These are phyloP conservation scores for Lycodopsis pacificus DNA, from an alignment of 2,797 vertebrate species.

Conservation along the genomic window DNA sequence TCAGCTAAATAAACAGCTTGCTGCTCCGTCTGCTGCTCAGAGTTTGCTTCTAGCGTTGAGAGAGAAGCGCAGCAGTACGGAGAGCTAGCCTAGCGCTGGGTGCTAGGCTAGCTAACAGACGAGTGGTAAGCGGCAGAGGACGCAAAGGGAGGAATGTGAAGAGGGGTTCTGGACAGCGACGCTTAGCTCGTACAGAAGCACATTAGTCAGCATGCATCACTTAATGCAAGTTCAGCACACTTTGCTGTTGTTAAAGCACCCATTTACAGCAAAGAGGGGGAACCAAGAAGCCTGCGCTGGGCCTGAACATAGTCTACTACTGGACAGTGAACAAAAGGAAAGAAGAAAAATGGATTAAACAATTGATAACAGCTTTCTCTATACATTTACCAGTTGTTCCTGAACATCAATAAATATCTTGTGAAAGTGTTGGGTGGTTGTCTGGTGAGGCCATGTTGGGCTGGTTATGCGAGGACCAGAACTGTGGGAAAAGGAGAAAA, in stretches of 20 bases:
- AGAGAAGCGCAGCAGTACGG: conserved; percentile 37
- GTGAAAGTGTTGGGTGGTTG: conserved; percentile 75
- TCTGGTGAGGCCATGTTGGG: conserved; percentile 55
- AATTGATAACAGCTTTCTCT: conserved; percentile 74
- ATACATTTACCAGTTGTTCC: conserved; percentile 84
- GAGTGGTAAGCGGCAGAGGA: conserved; percentile 38
- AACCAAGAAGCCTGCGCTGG: conserved; percentile 53
- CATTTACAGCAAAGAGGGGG: conserved; percentile 76
- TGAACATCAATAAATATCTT: conserved; percentile 89
- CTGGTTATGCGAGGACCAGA: conserved; percentile 86
- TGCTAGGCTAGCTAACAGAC: conserved; percentile 30
- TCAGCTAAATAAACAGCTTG: conserved; percentile 56
- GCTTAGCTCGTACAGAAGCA: conserved; percentile 65
- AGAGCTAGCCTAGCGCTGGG: conserved; percentile 4
- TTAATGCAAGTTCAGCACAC: conserved; percentile 60
- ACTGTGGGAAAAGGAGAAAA: conserved; percentile 74
- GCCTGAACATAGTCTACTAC: conserved; percentile 66
- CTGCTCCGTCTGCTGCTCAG: conserved; percentile 62
- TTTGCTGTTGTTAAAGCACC: conserved; percentile 61
- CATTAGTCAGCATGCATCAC: conserved; percentile 75
- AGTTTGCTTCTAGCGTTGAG: conserved; percentile 49
- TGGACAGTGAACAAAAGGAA: conserved; percentile 52
- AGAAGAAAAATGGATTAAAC: conserved; percentile 49
- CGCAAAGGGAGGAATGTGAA: conserved; percentile 69
- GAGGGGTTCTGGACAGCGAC: conserved; percentile 57